phyloP scores from a whole-genome alignment of 2,797 vertebrate genomes.

The Poecilia wingei region DNA sequence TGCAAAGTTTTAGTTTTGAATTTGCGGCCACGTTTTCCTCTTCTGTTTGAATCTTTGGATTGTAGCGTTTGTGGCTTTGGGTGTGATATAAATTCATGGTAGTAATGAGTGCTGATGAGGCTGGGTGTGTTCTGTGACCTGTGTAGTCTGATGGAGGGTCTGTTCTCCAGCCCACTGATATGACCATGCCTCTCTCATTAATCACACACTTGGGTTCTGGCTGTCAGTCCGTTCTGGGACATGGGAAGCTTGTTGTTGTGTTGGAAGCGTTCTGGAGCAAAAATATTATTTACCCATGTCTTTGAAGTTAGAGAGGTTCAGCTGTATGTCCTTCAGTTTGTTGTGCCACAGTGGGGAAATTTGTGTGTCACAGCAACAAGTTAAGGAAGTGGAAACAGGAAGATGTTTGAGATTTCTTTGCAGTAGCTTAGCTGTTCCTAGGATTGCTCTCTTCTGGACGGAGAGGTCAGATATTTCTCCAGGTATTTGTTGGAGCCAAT shows the following conservation, averaged over 20 bases:
- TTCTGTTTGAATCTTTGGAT: slow-evolving; percentile 5
- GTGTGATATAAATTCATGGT: slow-evolving; percentile 74
- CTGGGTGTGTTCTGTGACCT: slow-evolving; percentile 87
- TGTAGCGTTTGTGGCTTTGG: slow-evolving; percentile 20
- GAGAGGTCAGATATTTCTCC: too few relatives aligned
- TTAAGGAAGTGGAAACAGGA: too few relatives aligned
- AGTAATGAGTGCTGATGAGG: slow-evolving; percentile 75
- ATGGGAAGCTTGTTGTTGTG: slow-evolving; percentile 28
- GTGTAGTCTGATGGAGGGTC: slow-evolving; percentile 79
- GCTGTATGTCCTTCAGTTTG: neutral
- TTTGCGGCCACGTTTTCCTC: slow-evolving; percentile 3
- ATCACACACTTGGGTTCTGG: slow-evolving; percentile 87
- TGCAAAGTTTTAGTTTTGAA: neutral
- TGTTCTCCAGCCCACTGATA: slow-evolving; percentile 96
- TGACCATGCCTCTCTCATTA: slow-evolving; percentile 93
- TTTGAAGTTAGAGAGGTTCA: neutral
- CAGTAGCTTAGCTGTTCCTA: too few relatives aligned
- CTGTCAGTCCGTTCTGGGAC: slow-evolving; percentile 72
- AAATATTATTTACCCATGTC: neutral
- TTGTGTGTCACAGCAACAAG: too few relatives aligned
- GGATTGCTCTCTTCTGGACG: too few relatives aligned
- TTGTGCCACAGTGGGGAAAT: neutral
- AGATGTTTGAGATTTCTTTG: too few relatives aligned
- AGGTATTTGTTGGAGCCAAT: too few relatives aligned
- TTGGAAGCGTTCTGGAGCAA: neutral